Evolutionary conservation across 2,888 invertebrate species (phyloP).

Genomic region (Agriopis leucophaearia): DNA sequence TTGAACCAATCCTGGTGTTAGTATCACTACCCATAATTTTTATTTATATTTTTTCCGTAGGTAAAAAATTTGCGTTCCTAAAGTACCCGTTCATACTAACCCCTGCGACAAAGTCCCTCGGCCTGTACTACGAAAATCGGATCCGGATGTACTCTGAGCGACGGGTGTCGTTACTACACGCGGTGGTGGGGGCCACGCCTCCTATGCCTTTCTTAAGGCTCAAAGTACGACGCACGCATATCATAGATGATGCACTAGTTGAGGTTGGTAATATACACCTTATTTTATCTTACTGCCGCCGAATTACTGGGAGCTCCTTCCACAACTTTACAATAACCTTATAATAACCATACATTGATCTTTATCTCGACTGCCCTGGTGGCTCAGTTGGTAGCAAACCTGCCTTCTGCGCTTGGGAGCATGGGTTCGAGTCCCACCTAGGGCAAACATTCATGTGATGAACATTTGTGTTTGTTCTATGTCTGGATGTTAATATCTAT

Average conservation of each 20-base stretch:
- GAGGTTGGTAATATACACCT: conserved; percentile 79
- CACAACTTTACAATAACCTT: no score
- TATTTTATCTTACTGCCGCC: background rate
- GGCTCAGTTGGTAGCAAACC: no score
- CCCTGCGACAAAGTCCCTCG: conserved; percentile 96
- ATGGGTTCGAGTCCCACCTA: no score
- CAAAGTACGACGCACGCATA: conserved; percentile 93
- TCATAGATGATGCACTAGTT: conserved; percentile 97
- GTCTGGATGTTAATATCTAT: no score
- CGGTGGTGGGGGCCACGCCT: conserved; percentile 93
- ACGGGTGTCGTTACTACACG: conserved; percentile 93
- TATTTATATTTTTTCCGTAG: conserved; percentile 52
- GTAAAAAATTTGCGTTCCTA: conserved; percentile 94
- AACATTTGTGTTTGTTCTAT: no score
- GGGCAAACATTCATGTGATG: no score
- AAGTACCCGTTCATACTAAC: conserved; percentile 96
- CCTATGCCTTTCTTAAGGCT: conserved; percentile 94
- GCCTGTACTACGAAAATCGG: conserved; percentile 97
- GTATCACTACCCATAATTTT: background rate
- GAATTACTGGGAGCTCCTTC: no score
- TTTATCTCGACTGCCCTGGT: no score
- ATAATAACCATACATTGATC: no score
- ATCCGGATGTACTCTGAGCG: conserved; percentile 98
- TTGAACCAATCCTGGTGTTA: background rate
- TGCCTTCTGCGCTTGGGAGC: no score